phyloP scores from a whole-genome alignment of 2,888 invertebrate genomes.

The Dorcus hopei region DNA sequence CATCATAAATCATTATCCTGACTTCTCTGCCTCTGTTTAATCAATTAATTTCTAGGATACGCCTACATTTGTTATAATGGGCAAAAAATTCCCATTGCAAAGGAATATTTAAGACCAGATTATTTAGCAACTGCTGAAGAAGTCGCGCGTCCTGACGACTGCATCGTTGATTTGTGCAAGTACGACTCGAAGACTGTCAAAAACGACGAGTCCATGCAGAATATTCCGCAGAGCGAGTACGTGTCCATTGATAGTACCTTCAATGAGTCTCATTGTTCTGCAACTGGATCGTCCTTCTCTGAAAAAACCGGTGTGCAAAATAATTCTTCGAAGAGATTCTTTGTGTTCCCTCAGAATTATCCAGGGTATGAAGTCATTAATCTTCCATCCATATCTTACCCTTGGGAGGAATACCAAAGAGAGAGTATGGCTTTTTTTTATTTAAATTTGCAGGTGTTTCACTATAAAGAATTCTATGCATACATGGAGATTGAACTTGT shows the following conservation, averaged over 20 bases:
- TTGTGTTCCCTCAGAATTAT: slow-evolving; percentile 43
- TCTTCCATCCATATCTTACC: background rate
- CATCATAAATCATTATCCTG: background rate
- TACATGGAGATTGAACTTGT: too few relatives aligned
- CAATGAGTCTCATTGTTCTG: slow-evolving; percentile 24
- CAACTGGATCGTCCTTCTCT: slow-evolving; percentile 33
- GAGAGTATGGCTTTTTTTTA: too few relatives aligned
- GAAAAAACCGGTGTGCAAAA: slow-evolving; percentile 19
- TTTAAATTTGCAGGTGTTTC: too few relatives aligned
- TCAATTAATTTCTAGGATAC: slow-evolving; percentile 30
- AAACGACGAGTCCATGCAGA: too few relatives aligned
- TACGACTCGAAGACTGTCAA: background rate
- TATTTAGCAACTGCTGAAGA: slow-evolving; percentile 35
- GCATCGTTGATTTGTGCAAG: background rate
- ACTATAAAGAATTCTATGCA: too few relatives aligned
- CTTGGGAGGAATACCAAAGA: too few relatives aligned
- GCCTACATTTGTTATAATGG: slow-evolving; percentile 41
- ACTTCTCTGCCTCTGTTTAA: background rate
- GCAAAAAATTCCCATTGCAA: slow-evolving; percentile 40
- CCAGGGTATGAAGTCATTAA: slow-evolving; percentile 43
- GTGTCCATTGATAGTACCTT: background rate
- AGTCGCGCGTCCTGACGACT: slow-evolving; percentile 20
- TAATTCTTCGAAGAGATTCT: slow-evolving; percentile 26
- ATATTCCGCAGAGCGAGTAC: too few relatives aligned
- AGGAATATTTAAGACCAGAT: slow-evolving; percentile 39